A percentile compares a stretch with the other conserved stretches of the same genome.
phyloP scores from a whole-genome alignment of 2,113 vertebrate genomes.

The Felis chaus region DNA sequence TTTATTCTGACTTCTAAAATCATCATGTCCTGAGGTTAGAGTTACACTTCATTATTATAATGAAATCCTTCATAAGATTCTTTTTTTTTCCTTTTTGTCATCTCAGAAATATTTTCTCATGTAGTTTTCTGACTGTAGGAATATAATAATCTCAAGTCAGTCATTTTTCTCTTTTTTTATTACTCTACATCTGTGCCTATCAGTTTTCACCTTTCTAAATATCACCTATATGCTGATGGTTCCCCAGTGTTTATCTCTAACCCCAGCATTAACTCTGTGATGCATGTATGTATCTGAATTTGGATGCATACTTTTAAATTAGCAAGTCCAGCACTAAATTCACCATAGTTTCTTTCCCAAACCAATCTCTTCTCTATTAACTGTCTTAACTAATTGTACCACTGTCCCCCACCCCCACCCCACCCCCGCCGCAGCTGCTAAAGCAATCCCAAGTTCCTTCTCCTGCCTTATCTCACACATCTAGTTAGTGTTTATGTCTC shows the following conservation, averaged over 20 bases:
- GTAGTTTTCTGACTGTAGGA: neutral
- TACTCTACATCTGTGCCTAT: neutral
- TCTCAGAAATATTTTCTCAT: conserved; percentile 39
- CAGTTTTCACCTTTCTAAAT: neutral
- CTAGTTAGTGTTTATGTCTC: neutral
- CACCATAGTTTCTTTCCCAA: neutral
- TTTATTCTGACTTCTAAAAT: conserved; percentile 50
- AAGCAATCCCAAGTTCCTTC: neutral
- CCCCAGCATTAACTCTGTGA: neutral
- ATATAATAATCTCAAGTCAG: conserved; percentile 9
- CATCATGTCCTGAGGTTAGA: neutral
- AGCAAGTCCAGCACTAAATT: neutral
- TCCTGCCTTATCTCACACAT: neutral
- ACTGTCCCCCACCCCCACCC: neutral
- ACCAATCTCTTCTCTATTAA: neutral
- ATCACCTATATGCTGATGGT: neutral
- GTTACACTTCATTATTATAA: neutral
- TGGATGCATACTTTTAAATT: neutral
- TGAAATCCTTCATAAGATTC: neutral
- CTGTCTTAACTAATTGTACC: neutral
- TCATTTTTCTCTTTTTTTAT: neutral
- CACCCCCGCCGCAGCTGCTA: too few relatives aligned
- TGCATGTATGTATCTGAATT: neutral
- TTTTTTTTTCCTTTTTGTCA: neutral
- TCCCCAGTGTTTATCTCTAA: neutral